Conservation (phyloP, 1,140 invertebrate genomes). For the Tetramorium simillimum region DNA sequence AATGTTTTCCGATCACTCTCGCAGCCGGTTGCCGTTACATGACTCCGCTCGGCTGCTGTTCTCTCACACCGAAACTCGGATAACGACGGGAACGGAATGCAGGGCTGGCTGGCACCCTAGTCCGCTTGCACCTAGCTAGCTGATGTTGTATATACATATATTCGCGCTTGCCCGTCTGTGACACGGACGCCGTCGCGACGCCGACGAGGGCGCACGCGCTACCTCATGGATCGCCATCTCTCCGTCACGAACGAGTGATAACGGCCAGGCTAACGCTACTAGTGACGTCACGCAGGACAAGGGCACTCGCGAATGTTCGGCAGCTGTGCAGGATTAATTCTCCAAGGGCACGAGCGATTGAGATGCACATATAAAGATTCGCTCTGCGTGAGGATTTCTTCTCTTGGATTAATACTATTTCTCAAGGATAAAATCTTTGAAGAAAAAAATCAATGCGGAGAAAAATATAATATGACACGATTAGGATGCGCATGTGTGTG, state of each 20-base stretch:
- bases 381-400: not conserved
- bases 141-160: not conserved
- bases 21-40: conserved; percentile 42
- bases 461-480: not conserved
- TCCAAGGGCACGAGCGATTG: not conserved
- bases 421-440: not conserved
- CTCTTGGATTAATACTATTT: not conserved
- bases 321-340: not conserved
- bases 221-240: not conserved
- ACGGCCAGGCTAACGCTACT: not conserved
- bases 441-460: not conserved
- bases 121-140: not conserved
- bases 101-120: not conserved
- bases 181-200: conserved; percentile 42
- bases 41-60: conserved; percentile 45
- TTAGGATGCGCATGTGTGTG: not conserved
- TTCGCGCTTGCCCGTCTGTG: conserved; percentile 31
- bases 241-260: not conserved
- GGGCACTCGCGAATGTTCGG: not conserved
- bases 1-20: not conserved
- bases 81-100: conserved; percentile 43
- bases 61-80: conserved; percentile 30
- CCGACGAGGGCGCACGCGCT: not conserved
- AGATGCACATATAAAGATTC: not conserved
- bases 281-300: not conserved